These are phyloP conservation scores for Ptilonorhynchus violaceus DNA, from an alignment of 2,113 vertebrate species.

Conservation along the genomic window DNA sequence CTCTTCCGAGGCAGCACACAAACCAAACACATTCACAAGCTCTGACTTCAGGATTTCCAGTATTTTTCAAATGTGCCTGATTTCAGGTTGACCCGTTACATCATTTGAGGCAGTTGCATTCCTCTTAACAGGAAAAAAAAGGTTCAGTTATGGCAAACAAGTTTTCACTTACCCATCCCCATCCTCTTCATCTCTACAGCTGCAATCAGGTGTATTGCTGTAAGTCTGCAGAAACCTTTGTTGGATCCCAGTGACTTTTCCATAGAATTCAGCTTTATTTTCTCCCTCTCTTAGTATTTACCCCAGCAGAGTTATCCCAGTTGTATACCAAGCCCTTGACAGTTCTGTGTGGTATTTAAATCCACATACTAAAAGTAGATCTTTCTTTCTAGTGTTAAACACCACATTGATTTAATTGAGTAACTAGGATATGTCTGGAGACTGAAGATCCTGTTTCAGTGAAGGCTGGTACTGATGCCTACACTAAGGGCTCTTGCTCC, in stretches of 20 bases:
- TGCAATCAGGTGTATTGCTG: background rate
- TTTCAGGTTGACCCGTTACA: background rate
- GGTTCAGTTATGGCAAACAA: background rate
- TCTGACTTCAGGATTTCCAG: slow-evolving; percentile 50
- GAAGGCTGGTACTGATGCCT: background rate
- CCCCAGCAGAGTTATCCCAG: background rate
- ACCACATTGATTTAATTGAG: background rate
- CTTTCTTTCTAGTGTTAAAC: background rate
- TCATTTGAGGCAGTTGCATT: background rate
- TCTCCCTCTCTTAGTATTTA: background rate
- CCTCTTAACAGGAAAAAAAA: background rate
- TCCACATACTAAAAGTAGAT: background rate
- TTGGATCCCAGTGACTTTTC: background rate
- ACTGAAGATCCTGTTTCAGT: background rate
- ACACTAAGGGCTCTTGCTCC: background rate
- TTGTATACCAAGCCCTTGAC: background rate
- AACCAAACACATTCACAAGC: slow-evolving; percentile 39
- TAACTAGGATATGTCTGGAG: background rate
- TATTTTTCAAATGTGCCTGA: slow-evolving; percentile 12
- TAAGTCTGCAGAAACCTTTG: background rate
- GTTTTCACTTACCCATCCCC: background rate
- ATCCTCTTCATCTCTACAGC: background rate
- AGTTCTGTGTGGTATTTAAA: background rate
- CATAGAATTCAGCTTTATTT: background rate
- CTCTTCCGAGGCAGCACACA: slow-evolving; percentile 40